Percentiles rank a stretch among this genome's conserved stretches.
phyloP scores from a whole-genome alignment of 2,888 invertebrate genomes.

The Ochropacha duplaris region DNA sequence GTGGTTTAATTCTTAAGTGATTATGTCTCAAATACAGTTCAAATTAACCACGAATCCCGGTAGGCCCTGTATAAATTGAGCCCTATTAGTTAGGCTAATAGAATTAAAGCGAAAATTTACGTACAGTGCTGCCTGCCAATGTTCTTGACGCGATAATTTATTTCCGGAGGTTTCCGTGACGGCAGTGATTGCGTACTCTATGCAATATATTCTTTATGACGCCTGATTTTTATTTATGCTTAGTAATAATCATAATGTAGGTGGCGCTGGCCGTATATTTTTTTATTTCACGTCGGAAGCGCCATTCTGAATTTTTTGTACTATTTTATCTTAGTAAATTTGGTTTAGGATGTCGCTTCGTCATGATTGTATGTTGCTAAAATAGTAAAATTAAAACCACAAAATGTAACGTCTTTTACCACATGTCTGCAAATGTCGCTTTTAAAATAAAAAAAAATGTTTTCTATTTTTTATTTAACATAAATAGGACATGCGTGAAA shows the following conservation, averaged over 20 bases:
- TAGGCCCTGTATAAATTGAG: conserved; percentile 37
- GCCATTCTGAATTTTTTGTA: conserved; percentile 70
- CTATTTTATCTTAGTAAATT: conserved; percentile 8
- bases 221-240: conserved; percentile 11
- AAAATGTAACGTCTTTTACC: conserved; percentile 42
- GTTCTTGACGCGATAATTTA: conserved; percentile 18
- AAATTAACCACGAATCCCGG: conserved; percentile 33
- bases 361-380: conserved; percentile 44
- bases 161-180: conserved; percentile 36
- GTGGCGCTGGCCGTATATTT: conserved; percentile 73
- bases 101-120: conserved; percentile 35
- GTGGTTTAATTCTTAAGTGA: not conserved
- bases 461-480: conserved; percentile 36
- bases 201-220: conserved; percentile 11
- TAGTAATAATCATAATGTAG: conserved; percentile 43
- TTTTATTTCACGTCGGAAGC: conserved; percentile 52
- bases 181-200: conserved; percentile 72
- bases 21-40: conserved; percentile 69
- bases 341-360: conserved; percentile 71
- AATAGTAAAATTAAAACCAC: conserved; percentile 21
- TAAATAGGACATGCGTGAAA: conserved; percentile 23
- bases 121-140: conserved; percentile 66
- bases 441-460: conserved; percentile 31
- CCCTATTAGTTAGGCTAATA: conserved; percentile 36
- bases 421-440: conserved; percentile 46